Conservation (phyloP, 2,797 vertebrate genomes). For the Lepus oiostolus region DNA sequence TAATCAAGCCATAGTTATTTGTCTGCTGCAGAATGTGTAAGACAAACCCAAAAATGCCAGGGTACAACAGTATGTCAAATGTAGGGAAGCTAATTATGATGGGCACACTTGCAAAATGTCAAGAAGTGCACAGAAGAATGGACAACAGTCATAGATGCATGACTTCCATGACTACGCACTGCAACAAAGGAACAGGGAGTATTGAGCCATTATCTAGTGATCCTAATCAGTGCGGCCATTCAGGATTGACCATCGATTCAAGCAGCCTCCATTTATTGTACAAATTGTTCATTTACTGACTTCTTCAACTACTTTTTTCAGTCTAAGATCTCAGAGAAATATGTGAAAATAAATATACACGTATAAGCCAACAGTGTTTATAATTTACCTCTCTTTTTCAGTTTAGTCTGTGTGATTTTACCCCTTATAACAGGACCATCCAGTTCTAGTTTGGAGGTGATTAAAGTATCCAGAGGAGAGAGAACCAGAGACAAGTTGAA, state of each 20-base stretch:
- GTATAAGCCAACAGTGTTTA: neutral
- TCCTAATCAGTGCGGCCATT: neutral
- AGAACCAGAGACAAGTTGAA: neutral
- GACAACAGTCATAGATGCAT: neutral
- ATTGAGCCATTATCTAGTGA: neutral
- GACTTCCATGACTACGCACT: neutral
- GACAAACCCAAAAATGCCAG: neutral
- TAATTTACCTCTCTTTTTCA: neutral
- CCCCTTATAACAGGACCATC: neutral
- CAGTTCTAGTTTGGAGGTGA: neutral
- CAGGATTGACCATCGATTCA: neutral
- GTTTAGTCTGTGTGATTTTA: neutral
- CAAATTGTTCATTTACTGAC: neutral
- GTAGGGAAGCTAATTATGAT: constrained; percentile 28
- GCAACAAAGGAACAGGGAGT: neutral
- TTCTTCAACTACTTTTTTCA: neutral
- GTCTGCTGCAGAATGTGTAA: neutral
- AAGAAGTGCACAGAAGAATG: neutral
- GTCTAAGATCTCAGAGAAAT: neutral
- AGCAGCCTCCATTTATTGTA: neutral
- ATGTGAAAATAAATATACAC: neutral
- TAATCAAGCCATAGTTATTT: neutral
- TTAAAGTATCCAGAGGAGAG: neutral
- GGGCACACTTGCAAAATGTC: constrained; percentile 56
- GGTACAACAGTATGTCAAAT: neutral